Evolutionary conservation across 2,113 vertebrate species (phyloP).

Genomic region (Turnix velox): DNA sequence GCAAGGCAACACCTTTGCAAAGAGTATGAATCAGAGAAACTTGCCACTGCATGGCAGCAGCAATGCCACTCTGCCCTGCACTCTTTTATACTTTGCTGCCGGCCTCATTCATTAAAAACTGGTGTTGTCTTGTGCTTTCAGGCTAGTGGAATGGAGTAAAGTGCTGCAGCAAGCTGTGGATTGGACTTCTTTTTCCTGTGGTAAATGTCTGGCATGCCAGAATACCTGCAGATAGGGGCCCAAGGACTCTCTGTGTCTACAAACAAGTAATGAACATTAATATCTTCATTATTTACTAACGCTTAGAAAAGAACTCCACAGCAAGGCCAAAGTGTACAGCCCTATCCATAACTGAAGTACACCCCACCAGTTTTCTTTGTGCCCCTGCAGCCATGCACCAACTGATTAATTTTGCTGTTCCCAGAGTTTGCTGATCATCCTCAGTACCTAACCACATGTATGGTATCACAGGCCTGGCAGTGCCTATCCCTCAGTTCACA

Average conservation of each 20-base stretch:
- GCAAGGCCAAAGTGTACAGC: neutral
- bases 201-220: neutral
- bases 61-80: neutral
- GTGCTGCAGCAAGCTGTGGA: neutral
- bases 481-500: fast-evolving
- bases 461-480: neutral
- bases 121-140: fast-evolving
- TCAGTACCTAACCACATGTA: neutral
- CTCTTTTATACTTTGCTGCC: neutral
- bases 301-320: neutral
- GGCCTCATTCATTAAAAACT: neutral
- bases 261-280: neutral
- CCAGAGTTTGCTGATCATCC: neutral
- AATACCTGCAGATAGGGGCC: neutral
- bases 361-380: fast-evolving
- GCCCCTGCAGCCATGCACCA: fast-evolving
- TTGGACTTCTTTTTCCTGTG: neutral
- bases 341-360: no score
- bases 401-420: neutral
- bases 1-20: neutral
- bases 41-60: fast-evolving
- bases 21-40: neutral
- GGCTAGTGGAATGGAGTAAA: neutral
- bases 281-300: neutral
- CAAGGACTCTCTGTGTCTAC: neutral